Percentiles rank a stretch among this genome's conserved stretches.
Conservation (phyloP, 2,113 vertebrate genomes). For the Scomber scombrus region DNA sequence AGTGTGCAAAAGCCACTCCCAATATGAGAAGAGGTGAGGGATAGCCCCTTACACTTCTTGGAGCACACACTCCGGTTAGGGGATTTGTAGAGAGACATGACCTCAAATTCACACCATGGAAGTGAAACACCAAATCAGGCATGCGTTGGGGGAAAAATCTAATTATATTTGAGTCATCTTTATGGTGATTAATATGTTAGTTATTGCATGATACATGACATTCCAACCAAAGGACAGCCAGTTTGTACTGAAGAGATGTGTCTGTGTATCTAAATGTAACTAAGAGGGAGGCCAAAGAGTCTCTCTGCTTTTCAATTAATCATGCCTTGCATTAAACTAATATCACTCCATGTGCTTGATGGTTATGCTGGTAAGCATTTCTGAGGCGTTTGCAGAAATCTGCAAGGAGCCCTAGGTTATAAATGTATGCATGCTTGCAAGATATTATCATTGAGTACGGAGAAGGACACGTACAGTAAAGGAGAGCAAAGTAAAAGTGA, state of each 20-base stretch:
- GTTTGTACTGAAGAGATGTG: slow-evolving; percentile 37
- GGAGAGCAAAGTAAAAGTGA: not conserved
- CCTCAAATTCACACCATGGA: slow-evolving; percentile 67
- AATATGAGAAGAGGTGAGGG: slow-evolving; percentile 50
- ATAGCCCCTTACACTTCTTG: slow-evolving; percentile 41
- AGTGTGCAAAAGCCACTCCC: slow-evolving; percentile 17
- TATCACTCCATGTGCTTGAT: slow-evolving; percentile 57
- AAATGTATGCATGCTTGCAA: slow-evolving; percentile 44
- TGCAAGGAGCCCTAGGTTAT: slow-evolving; percentile 26
- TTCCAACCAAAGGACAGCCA: slow-evolving; percentile 49
- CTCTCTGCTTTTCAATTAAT: slow-evolving; percentile 63
- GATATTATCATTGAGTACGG: slow-evolving; percentile 30
- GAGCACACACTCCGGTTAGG: slow-evolving; percentile 24
- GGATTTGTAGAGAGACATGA: slow-evolving; percentile 55
- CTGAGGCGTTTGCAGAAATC: slow-evolving; percentile 51
- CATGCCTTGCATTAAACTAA: slow-evolving; percentile 68
- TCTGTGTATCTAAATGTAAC: slow-evolving; percentile 50
- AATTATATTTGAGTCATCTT: slow-evolving; percentile 76
- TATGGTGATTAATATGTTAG: slow-evolving; percentile 77
- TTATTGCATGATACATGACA: slow-evolving; percentile 75
- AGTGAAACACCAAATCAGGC: slow-evolving; percentile 61
- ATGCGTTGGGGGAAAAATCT: slow-evolving; percentile 53
- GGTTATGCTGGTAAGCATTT: slow-evolving; percentile 57
- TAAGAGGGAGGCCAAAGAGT: slow-evolving; percentile 32
- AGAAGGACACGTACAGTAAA: not conserved